phyloP scores from a whole-genome alignment of 2,888 invertebrate genomes.

The Leucoma salicis region DNA sequence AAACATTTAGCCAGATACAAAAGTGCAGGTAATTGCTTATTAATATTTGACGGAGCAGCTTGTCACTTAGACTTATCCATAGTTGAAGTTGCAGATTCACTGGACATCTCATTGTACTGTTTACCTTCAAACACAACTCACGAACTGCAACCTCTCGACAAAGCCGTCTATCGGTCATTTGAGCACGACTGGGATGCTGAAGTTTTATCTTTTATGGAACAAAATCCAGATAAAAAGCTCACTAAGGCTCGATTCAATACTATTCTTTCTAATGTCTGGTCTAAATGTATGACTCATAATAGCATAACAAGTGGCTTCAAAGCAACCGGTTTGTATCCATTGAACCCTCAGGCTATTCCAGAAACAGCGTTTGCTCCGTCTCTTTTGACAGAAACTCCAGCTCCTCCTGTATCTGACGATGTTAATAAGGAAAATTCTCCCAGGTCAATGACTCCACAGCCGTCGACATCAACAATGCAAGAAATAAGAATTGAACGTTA shows the following conservation, averaged over 20 bases:
- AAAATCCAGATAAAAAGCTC: slow-evolving; percentile 31
- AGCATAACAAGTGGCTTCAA: slow-evolving; percentile 22
- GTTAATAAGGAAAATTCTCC: neutral
- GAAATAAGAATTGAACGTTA: neutral
- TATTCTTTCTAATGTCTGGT: slow-evolving; percentile 30
- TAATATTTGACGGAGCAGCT: slow-evolving; percentile 12
- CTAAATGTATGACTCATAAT: slow-evolving; percentile 28
- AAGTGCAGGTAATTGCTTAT: slow-evolving; percentile 17
- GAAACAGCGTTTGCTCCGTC: slow-evolving; percentile 18
- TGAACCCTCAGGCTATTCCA: slow-evolving; percentile 15
- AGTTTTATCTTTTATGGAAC: slow-evolving; percentile 36
- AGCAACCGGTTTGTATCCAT: slow-evolving; percentile 20
- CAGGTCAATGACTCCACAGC: slow-evolving; percentile 1
- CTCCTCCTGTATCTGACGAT: neutral
- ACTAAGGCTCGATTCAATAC: slow-evolving; percentile 34
- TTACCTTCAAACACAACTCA: slow-evolving; percentile 50
- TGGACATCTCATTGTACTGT: slow-evolving; percentile 30
- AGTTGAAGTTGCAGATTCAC: neutral
- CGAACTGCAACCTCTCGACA: slow-evolving; percentile 48
- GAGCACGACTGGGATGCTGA: slow-evolving; percentile 47
- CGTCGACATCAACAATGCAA: slow-evolving; percentile 5
- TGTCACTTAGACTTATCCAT: neutral
- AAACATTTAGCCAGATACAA: slow-evolving; percentile 18
- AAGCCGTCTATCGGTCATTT: slow-evolving; percentile 27
- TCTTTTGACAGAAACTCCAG: neutral